phyloP scores from a whole-genome alignment of 2,797 vertebrate species.

The Phoebastria nigripes region DNA sequence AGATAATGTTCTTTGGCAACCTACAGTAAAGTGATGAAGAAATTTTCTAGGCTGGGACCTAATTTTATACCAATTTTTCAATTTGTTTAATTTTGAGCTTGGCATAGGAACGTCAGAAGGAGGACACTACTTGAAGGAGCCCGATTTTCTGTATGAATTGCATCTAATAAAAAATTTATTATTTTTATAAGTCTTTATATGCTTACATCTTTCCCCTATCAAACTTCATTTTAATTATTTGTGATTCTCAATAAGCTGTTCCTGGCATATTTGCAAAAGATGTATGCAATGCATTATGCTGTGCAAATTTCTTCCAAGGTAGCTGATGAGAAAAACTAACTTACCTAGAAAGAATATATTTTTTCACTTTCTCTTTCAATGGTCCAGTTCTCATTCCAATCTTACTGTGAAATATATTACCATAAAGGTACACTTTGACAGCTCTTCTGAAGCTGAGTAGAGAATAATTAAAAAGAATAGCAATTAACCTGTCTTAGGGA shows the following conservation, averaged over 20 bases:
- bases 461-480: conserved; percentile 57
- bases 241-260: neutral
- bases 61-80: neutral
- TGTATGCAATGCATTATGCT: neutral
- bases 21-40: neutral
- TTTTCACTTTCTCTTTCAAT: neutral
- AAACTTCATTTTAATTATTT: neutral
- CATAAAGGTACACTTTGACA: neutral
- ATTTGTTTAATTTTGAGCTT: neutral
- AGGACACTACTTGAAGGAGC: neutral
- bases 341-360: neutral
- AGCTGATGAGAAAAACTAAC: neutral
- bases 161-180: neutral
- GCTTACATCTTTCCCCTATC: neutral
- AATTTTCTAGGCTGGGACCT: neutral
- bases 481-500: conserved; percentile 23
- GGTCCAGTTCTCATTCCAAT: neutral
- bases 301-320: neutral
- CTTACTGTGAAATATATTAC: neutral
- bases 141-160: neutral
- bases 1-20: neutral
- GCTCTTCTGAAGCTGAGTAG: conserved; percentile 8
- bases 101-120: neutral
- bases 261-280: neutral
- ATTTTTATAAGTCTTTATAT: neutral